Evolutionary conservation across 2,113 vertebrate species (phyloP).

Genomic region (Phasianus colchicus): DNA sequence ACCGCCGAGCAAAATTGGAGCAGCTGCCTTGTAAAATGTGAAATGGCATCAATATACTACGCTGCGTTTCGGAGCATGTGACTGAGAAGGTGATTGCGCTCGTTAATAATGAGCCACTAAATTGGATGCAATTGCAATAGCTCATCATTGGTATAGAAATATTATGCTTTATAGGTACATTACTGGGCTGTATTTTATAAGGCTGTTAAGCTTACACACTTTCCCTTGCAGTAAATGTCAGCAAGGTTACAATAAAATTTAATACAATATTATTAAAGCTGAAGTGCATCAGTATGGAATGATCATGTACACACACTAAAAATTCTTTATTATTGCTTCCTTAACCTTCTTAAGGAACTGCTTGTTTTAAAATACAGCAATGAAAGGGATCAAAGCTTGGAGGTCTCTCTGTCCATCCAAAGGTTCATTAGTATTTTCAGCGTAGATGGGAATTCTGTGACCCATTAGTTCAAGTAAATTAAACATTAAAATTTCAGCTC

Average conservation of each 20-base stretch:
- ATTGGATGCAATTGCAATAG: conserved; percentile 66
- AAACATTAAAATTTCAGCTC: conserved; percentile 50
- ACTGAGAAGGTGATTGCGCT: conserved; percentile 62
- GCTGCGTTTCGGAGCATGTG: conserved; percentile 1
- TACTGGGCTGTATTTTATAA: conserved; percentile 68
- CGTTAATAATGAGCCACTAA: conserved; percentile 67
- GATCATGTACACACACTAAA: conserved; percentile 57
- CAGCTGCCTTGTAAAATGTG: conserved; percentile 58
- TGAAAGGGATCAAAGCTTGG: conserved; percentile 43
- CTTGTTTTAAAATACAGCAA: conserved; percentile 29
- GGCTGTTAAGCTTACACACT: conserved; percentile 60
- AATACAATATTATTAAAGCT: conserved; percentile 69
- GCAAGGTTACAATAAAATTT: conserved; percentile 66
- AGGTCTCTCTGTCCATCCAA: conserved; percentile 47
- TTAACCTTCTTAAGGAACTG: conserved; percentile 66
- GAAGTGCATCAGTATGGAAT: conserved; percentile 63
- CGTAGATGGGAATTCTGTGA: conserved; percentile 43
- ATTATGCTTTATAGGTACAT: conserved; percentile 69
- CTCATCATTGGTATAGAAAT: conserved; percentile 66
- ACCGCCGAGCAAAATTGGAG: neutral
- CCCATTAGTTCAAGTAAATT: conserved; percentile 67
- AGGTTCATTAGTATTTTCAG: conserved; percentile 50
- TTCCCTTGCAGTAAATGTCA: conserved; percentile 63
- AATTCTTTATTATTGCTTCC: conserved; percentile 60
- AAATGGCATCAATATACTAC: neutral